Percentiles rank a stretch among this genome's conserved stretches.
phyloP scores from a whole-genome alignment of 2,113 vertebrate species.

The Siphamia tubifer region DNA sequence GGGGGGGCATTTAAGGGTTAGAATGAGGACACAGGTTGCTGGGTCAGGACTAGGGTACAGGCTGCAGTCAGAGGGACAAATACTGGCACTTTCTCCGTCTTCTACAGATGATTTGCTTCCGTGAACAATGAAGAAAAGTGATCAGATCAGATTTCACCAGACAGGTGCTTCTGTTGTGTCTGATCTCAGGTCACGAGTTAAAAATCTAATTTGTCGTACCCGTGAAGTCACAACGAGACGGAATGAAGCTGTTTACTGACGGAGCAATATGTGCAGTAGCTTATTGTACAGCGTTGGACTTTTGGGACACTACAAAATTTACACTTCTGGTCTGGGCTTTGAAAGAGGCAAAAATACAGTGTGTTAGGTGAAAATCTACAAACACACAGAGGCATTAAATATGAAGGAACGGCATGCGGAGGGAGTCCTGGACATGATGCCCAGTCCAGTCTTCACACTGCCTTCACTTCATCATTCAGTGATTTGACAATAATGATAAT shows the following conservation, averaged over 20 bases:
- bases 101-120: constrained; percentile 33
- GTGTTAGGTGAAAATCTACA: constrained; percentile 17
- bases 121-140: constrained; percentile 11
- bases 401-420: constrained; percentile 13
- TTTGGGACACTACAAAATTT: constrained; percentile 14
- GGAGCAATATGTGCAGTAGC: background rate
- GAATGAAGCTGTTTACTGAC: constrained; percentile 5
- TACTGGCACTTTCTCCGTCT: constrained; percentile 24
- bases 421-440: constrained; percentile 6
- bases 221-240: constrained; percentile 11
- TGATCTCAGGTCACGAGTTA: background rate
- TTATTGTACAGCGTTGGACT: constrained; percentile 37
- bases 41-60: too few species aligned
- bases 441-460: constrained; percentile 24
- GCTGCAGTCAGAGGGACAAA: constrained; percentile 46
- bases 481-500: too few species aligned
- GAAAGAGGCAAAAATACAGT: constrained; percentile 8
- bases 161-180: background rate
- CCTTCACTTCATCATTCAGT: constrained; percentile 51
- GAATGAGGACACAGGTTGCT: too few species aligned
- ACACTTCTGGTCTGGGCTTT: background rate
- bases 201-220: constrained; percentile 19
- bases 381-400: constrained; percentile 6
- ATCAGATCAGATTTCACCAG: constrained; percentile 39
- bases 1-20: background rate